A percentile compares a stretch with the other conserved stretches of the same genome.
phyloP scores from a whole-genome alignment of 2,113 vertebrate species.

The Tychaedon coryphoeus region DNA sequence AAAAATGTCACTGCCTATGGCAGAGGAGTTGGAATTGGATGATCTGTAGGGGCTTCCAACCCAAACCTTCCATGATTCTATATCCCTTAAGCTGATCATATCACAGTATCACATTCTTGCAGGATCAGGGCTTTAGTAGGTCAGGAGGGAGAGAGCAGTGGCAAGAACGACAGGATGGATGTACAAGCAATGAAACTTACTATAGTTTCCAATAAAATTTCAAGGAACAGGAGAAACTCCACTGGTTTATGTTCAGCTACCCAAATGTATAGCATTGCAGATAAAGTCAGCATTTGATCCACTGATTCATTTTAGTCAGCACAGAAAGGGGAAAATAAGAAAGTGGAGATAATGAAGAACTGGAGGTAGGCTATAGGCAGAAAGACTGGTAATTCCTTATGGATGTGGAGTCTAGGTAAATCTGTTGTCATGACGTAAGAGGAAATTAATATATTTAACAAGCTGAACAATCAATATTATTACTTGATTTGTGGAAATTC shows the following conservation, averaged over 20 bases:
- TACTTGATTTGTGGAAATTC: neutral
- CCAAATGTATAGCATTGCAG: neutral
- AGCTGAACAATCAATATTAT: neutral
- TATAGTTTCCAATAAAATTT: neutral
- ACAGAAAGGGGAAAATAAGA: neutral
- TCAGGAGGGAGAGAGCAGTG: neutral
- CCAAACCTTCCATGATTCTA: neutral
- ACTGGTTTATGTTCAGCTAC: neutral
- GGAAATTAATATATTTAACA: neutral
- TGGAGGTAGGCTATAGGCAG: neutral
- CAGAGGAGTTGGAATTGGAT: neutral
- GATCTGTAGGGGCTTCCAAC: neutral
- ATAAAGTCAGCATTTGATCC: neutral
- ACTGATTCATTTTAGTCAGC: neutral
- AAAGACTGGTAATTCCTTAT: neutral
- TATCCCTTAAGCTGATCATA: neutral
- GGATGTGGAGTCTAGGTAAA: neutral
- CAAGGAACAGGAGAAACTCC: neutral
- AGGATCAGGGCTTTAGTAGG: neutral
- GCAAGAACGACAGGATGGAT: neutral
- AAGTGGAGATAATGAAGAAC: neutral
- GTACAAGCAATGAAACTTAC: neutral
- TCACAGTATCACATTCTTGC: neutral
- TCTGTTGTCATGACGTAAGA: neutral
- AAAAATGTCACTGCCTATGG: neutral